Evolutionary conservation across 2,113 vertebrate species (phyloP).

Genomic region (Symphodus melops): DNA sequence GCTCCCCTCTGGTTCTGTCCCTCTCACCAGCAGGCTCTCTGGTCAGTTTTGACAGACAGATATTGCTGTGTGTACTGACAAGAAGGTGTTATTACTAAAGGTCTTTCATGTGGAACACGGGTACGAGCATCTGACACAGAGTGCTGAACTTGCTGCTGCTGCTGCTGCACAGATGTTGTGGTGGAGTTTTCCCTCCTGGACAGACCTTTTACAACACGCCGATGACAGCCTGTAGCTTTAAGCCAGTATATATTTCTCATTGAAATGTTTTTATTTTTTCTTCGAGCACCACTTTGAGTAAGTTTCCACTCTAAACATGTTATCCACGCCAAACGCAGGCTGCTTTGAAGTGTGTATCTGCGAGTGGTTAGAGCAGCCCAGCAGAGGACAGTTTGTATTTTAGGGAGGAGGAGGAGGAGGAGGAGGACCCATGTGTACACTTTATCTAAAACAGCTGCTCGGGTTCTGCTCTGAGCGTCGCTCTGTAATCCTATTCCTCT

Average conservation of each 20-base stretch:
- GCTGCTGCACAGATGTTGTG: constrained; percentile 68
- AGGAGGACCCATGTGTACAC: constrained; percentile 63
- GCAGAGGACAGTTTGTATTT: constrained; percentile 61
- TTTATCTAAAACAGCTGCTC: constrained; percentile 79
- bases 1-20: not conserved
- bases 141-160: constrained; percentile 27
- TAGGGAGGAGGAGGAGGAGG: constrained; percentile 32
- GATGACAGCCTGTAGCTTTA: constrained; percentile 33
- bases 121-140: constrained; percentile 46
- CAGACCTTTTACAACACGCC: constrained; percentile 1
- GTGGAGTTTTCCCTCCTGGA: constrained; percentile 25
- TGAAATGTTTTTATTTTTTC: constrained; percentile 26
- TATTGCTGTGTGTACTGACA: constrained; percentile 63
- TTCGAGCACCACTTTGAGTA: constrained; percentile 51
- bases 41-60: constrained; percentile 54
- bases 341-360: constrained; percentile 71
- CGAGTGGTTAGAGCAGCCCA: constrained; percentile 46
- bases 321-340: constrained; percentile 51
- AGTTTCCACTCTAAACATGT: constrained; percentile 67
- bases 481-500: constrained; percentile 72
- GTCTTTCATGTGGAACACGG: constrained; percentile 66
- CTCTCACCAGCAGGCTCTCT: constrained; percentile 3
- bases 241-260: constrained; percentile 31
- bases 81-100: constrained; percentile 64
- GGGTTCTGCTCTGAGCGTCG: constrained; percentile 58